Percentiles rank a stretch among this genome's conserved stretches.
Evolutionary conservation across 2,113 vertebrate genomes (phyloP).

Genomic region (Recurvirostra avosetta): DNA sequence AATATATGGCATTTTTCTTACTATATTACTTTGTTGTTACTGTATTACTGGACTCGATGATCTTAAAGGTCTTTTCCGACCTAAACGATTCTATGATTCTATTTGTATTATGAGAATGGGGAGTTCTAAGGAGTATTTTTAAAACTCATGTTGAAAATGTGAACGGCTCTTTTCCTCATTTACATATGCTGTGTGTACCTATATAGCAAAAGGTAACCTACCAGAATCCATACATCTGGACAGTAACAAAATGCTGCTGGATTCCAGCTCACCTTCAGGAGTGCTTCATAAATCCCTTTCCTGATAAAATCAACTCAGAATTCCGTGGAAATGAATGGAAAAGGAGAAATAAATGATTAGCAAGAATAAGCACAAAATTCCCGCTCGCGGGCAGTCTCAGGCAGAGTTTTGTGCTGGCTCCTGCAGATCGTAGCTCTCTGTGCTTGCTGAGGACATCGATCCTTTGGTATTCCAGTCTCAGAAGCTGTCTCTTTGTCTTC

Average conservation of each 20-base stretch:
- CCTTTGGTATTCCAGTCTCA: neutral
- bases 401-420: neutral
- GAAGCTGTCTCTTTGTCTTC: neutral
- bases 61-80: neutral
- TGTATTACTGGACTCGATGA: neutral
- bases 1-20: neutral
- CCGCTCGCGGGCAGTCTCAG: neutral
- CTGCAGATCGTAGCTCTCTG: neutral
- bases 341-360: neutral
- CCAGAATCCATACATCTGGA: neutral
- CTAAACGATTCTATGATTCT: neutral
- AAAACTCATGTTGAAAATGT: neutral
- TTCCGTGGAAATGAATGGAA: neutral
- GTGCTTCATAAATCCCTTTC: neutral
- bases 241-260: neutral
- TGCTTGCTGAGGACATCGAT: neutral
- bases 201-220: neutral
- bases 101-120: neutral
- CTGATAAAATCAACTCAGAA: neutral
- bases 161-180: neutral
- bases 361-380: neutral
- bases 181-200: fast-evolving
- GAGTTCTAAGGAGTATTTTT: neutral
- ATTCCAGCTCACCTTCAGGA: neutral
- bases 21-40: neutral